Evolutionary conservation across 2,797 vertebrate genomes (phyloP), one percentile per base, ranked within the genome.

Genomic region (Chelon auratus): DNA sequence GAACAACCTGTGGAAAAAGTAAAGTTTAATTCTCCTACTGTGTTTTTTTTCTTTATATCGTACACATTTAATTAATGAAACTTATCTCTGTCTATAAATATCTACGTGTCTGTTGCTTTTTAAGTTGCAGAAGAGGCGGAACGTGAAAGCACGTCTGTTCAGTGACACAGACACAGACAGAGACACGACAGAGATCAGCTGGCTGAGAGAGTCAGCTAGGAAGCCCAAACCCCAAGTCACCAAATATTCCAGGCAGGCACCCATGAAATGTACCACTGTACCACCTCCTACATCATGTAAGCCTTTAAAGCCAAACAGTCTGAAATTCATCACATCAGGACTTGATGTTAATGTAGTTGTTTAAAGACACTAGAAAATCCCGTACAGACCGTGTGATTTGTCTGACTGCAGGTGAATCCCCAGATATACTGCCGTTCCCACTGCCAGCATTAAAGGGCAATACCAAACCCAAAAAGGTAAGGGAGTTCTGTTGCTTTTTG

Each of bases 121-220:
- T 64, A 1, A 68, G 39, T 80, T 69, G 22, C 40, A 92, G 91
- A 70, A 63, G 24, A 90, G 89, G 62, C 87, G 61, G 52, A 50
- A 84, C 81, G 88, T 83, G 52, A 96, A 92, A 82, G 96, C 95
- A 81, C 93, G 96, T 85, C 91, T 97, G 45, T 98, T 98, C 69
- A 98, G 96, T 92, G 97, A 98, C 85, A 94, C 94, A 62, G 97
- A 98, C 72, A 94, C 94, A 50, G 97, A 98, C 48, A 39, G 50
- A 22, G 67, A 68, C 69, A 91, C 52, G 76, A 94, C 80, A 22
- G 96, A 98, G 54, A 91, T 95, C 75, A 96, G 93, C 92, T 99
- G 97, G 98, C 87, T 98, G 10, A 94, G 61, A 47, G 94, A 96
- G 52, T 93, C 96, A 1, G 91, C 75, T 73, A 92, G 83, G 77